Evolutionary conservation across 64 coral and sea anemone genomes (phyloP).

Genomic region (Actinia equina): DNA sequence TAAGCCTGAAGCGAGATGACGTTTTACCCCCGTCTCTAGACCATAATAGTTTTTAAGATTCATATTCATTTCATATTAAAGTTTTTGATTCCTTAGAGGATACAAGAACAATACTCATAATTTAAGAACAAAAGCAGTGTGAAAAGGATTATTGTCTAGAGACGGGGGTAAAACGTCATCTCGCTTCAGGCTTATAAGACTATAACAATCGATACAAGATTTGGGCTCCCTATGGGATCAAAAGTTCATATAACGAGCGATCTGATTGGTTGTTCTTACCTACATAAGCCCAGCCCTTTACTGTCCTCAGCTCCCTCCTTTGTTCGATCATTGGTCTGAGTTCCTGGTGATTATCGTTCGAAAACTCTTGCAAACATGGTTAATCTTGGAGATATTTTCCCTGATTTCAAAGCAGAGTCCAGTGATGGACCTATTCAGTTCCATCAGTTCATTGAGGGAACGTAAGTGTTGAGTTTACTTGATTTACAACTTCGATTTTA

Average conservation of each 20-base stretch:
- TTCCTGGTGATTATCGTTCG: not conserved
- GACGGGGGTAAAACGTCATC: no score
- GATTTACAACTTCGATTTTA: not conserved
- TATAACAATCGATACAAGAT: no score
- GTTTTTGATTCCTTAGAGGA: no score
- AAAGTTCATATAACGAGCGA: not conserved
- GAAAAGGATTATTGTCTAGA: no score
- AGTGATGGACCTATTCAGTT: constrained; percentile 25
- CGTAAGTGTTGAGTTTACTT: not conserved
- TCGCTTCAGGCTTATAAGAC: no score
- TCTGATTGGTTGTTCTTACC: not conserved
- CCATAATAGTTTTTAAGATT: no score
- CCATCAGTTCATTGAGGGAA: constrained; percentile 22
- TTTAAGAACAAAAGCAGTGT: no score
- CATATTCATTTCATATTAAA: no score
- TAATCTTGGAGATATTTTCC: constrained; percentile 44
- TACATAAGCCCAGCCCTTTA: not conserved
- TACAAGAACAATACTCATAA: no score
- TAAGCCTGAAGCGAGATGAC: no score
- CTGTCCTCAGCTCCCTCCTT: not conserved
- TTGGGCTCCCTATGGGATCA: not conserved
- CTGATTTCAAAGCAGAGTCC: constrained; percentile 27
- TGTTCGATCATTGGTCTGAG: not conserved
- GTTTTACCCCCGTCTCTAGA: no score
- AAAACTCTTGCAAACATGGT: constrained; percentile 20